Evolutionary conservation across 2,797 vertebrate species (phyloP).

Genomic region (Chiroxiphia lanceolata): DNA sequence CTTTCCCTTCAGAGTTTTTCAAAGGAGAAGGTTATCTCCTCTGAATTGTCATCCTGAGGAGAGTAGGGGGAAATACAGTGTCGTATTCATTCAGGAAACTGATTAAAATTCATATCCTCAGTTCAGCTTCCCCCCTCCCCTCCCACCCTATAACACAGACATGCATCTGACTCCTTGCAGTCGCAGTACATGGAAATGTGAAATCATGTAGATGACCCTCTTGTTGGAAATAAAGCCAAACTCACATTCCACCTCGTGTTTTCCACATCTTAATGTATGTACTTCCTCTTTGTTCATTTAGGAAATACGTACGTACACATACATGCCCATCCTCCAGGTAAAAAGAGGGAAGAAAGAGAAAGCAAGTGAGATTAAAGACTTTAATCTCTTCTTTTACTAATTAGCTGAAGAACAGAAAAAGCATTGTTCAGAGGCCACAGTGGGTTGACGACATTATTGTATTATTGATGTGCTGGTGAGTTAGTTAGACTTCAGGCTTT

Average conservation of each 20-base stretch:
- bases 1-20: not conserved
- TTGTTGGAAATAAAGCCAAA: not conserved
- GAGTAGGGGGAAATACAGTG: constrained; percentile 6
- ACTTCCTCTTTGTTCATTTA: not conserved
- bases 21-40: constrained; percentile 32
- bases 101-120: constrained; percentile 45
- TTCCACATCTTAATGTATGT: not conserved
- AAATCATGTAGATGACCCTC: not conserved
- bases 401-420: constrained; percentile 61
- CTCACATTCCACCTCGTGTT: not conserved
- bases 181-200: not conserved
- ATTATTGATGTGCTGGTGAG: constrained; percentile 64
- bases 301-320: not conserved
- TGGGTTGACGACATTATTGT: constrained; percentile 45
- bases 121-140: not conserved
- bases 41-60: constrained; percentile 43
- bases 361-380: constrained; percentile 52
- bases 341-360: not conserved
- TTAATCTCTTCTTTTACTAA: constrained; percentile 67
- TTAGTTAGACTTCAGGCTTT: constrained; percentile 40
- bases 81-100: constrained; percentile 44
- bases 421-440: constrained; percentile 20
- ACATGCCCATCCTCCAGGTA: not conserved
- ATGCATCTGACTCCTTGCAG: not conserved
- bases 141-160: not conserved